Evolutionary conservation across 30 jellyfish, hydroid and myxozoan species (phyloP).

Genomic region (Sanderia malayensis): DNA sequence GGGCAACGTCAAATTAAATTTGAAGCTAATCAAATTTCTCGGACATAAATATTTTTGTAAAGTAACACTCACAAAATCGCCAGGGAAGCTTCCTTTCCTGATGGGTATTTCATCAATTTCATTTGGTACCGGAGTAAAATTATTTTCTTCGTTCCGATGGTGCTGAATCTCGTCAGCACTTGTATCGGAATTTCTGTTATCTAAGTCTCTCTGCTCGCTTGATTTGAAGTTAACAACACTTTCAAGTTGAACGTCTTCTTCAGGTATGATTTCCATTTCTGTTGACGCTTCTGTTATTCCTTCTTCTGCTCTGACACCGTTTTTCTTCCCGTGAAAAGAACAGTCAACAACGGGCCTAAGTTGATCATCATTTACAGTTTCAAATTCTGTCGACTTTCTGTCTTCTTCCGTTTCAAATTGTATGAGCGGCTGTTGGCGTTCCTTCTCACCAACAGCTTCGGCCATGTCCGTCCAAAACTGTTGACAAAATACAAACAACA

Average conservation of each 20-base stretch:
- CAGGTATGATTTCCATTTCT: background rate
- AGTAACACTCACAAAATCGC: conserved; percentile 42
- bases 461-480: too few relatives aligned
- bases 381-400: background rate
- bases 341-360: conserved; percentile 19
- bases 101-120: background rate
- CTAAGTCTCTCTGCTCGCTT: conserved; percentile 1
- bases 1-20: too few relatives aligned
- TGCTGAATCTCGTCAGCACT: background rate
- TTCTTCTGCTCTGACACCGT: background rate
- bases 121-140: background rate
- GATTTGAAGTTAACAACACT: background rate
- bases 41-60: too few relatives aligned
- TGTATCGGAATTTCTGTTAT: background rate
- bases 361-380: too few relatives aligned
- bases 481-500: too few relatives aligned
- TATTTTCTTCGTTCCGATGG: background rate
- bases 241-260: background rate
- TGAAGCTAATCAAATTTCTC: too few relatives aligned
- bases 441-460: background rate
- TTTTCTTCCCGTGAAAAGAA: background rate
- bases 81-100: conserved; percentile 25
- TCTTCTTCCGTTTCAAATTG: conserved; percentile 3
- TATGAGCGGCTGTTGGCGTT: background rate
- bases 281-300: background rate